Evolutionary conservation across 2,113 vertebrate genomes (phyloP), one percentile per base, ranked within the genome.

Genomic region (Syrrhaptes paradoxus): DNA sequence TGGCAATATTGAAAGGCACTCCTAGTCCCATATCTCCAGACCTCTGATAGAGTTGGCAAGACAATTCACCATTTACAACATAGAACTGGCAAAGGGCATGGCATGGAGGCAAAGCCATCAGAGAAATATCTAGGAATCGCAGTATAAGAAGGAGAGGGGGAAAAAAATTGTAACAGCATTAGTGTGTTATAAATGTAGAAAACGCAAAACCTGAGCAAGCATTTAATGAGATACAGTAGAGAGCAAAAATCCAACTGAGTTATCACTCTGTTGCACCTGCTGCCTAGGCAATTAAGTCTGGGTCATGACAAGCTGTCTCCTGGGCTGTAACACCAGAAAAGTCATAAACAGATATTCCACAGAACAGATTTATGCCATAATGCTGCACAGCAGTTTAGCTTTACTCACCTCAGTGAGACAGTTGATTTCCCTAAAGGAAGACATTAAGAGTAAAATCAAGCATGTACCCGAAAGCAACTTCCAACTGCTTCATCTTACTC

Each of bases 41-140:
- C 68, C 99, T 98, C 97, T 99, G 99, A 96, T 99, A 99, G 61
- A 99, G 97, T 95, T 99, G 99, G 93, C 99, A 99, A 3, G 99
- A 99, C 79, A 99, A 88, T 98, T 99, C 99, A 11, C 99, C 98
- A 0, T 99, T 98, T 2, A 98, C 95, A 84, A 99, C 98, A 11
- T 99, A 99, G 97, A 99, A 99, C 97, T 99, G 99, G 94, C 99
- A 99, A 54, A 99, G 98, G 63, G 99, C 98, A 20, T 99, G 99
- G 93, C 99, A 99, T 0, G 99, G 99, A 22, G 99, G 99, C 88
- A 99, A 96, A 13, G 99, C 99, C 99, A 99, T 99, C 85, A 96
- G 89, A 54, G 99, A 98, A 75, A 99, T 94, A 97, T 99, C 99
- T 99, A 51, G 54, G 79, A 92, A 88, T 88, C 73, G 48, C 13